Evolutionary conservation across 1,140 invertebrate genomes (phyloP), one percentile per base, ranked within the genome.

Genomic region (Bombus cullumanus): DNA sequence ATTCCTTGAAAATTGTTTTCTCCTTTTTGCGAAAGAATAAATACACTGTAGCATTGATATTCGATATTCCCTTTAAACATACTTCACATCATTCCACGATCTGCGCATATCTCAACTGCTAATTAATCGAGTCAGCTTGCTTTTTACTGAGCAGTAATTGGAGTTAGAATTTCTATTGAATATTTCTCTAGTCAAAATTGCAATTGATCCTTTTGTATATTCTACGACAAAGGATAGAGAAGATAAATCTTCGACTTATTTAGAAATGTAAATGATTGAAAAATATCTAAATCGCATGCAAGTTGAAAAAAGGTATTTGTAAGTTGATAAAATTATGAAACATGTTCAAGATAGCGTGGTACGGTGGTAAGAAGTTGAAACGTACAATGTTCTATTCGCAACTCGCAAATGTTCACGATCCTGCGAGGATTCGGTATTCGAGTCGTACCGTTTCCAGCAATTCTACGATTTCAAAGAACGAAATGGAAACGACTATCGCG

Each of bases 401-500:
- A 18, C 69, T 15, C 25, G 6, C 3, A 10, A 28, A 73, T 41
- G 69, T 72, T 13, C 28, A n/a, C 69, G 47, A 31, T 18, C n/a
- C 41, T 47, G 39, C 6, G 71, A 43, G 41, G 71, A 43, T 73
- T 73, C 57, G 57, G 25, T 64, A 75, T 82, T 83, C 57, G 39
- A 76, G 34, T 9, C 6, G 47, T 22, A 39, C 18, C 31, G 57
- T 64, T 64, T 31, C 5, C 12, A 37, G 15, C 25, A 39, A 71
- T 57, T 79, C 75, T 57, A 71, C 47, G 53, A 18, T 62, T 62
- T 79, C 66, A 71, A 84, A 71, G 64, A 57, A 84, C 39, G 47
- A 68, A 79, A 79, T 79, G 31, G 66, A 71, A 84, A 71, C 66
- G 66, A 71, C 57, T 66, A 64, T 62, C 82, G 75, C 22, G 25